A percentile compares a stretch with the other conserved stretches of the same genome.
phyloP scores from a whole-genome alignment of 2,113 vertebrate species.

The Pavo muticus region DNA sequence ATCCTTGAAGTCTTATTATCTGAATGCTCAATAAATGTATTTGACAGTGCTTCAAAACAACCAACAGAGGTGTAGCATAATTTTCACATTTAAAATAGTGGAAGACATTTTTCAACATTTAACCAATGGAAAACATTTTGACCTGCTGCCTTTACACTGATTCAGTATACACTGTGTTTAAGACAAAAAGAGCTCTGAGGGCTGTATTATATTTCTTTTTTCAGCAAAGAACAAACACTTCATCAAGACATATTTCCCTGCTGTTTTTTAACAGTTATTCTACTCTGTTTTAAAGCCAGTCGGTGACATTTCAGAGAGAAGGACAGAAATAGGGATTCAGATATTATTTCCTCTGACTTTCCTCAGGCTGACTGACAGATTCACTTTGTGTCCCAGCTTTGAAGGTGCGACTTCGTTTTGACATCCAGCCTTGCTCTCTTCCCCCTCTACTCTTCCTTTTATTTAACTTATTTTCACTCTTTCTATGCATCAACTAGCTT shows the following conservation, averaged over 20 bases:
- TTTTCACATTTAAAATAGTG: neutral
- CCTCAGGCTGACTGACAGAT: conserved; percentile 43
- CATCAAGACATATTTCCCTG: neutral
- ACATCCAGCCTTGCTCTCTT: conserved; percentile 44
- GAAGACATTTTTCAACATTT: neutral
- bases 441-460: neutral
- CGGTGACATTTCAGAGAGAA: neutral
- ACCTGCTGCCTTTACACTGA: neutral
- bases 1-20: neutral
- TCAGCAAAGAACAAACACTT: neutral
- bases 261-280: neutral
- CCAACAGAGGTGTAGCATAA: neutral
- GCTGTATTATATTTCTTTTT: neutral
- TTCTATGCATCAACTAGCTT: conserved; percentile 25
- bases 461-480: neutral
- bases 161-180: neutral
- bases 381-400: conserved; percentile 37
- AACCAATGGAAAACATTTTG: neutral
- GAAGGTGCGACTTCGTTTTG: conserved; percentile 58
- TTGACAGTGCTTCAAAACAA: neutral
- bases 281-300: neutral
- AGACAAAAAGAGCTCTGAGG: neutral
- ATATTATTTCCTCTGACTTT: neutral
- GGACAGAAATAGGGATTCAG: neutral
- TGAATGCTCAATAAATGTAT: neutral